Evolutionary conservation across 2,888 invertebrate genomes (phyloP).

Genomic region (Plagodis dolabraria): DNA sequence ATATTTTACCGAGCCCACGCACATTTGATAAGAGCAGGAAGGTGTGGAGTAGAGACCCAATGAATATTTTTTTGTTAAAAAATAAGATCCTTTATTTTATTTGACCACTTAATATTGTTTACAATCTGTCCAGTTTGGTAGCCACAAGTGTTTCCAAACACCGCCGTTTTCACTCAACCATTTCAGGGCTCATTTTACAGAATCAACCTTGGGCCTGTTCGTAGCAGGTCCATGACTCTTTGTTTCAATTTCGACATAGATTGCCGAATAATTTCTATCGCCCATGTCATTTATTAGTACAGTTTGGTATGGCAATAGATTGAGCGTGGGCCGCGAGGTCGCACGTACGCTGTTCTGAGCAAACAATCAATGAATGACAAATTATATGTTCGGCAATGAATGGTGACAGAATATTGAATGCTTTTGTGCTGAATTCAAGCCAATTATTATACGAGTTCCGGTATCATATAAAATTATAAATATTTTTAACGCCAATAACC

Average conservation of each 20-base stretch:
- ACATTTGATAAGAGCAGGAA: no score
- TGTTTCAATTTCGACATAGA: conserved; percentile 33
- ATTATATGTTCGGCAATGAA: conserved; percentile 47
- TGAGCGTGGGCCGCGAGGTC: conserved; percentile 67
- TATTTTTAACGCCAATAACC: no score
- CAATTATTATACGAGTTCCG: conserved; percentile 20
- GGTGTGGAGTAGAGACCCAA: no score
- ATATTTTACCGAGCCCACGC: no score
- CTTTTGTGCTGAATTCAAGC: conserved; percentile 28
- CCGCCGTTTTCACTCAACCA: conserved; percentile 7
- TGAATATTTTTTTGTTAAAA: no score
- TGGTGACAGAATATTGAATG: conserved; percentile 29
- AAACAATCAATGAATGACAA: conserved; percentile 74
- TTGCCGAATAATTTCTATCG: conserved; percentile 32
- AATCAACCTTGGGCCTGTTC: conserved; percentile 24
- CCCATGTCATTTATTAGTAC: conserved; percentile 44
- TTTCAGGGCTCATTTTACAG: conserved; percentile 23
- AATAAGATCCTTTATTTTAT: no score
- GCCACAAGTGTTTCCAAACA: conserved; percentile 3
- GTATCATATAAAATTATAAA: background rate
- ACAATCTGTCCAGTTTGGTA: no score
- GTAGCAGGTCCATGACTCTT: conserved; percentile 22
- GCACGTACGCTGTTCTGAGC: conserved; percentile 55
- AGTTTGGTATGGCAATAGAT: conserved; percentile 51
- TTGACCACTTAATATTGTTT: no score